Evolutionary conservation across 2,797 vertebrate genomes (phyloP), one percentile per base, ranked within the genome.

Genomic region (Emydoidea blandingii): DNA sequence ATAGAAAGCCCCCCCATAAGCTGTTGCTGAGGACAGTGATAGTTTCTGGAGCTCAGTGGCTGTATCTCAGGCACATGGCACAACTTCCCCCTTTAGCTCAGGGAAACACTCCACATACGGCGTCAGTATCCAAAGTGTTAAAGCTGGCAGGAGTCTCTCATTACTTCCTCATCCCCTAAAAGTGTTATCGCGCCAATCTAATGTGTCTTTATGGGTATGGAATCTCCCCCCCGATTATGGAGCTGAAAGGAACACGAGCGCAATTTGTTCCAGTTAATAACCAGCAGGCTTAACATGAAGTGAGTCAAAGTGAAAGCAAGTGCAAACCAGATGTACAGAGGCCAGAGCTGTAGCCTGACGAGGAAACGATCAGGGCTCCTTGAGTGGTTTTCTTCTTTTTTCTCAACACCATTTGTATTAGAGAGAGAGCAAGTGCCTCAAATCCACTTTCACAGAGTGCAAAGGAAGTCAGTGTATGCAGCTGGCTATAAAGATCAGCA

Each of bases 241-340:
- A 96, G 81, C 68, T 91, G 95, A 96, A 93, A 82, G 89, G 56
- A 96, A 96, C 88, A 94, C 10, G 81, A 93, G 94, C 94, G 79
- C 86, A 95, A 95, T 97, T 96, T 97, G 95, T 97, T 96, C 83
- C 0, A 0, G 95, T 92, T 96, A 96, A 94, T 96, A 96, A 93
- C 84, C 88, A 83, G 81, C 54, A 93, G 59, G 86, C 86, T 95
- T 90, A 96, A 90, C 83, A 87, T 93, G 91, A 93, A 96, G 84
- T 89, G 78, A 92, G n/a, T 90, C 95, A 93, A 68, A 93, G 88
- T 72, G 90, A 95, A 92, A 90, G 79, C 76, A 86, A 94, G 93
- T 86, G 86, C 92, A 92, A 96, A 89, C 89, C 92, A 97, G 88
- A 91, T 96, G 94, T 79, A 74, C 44, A 91, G 56, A 89, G 76